phyloP scores from a whole-genome alignment of 2,888 invertebrate species.

The Oxytorus armatus region DNA sequence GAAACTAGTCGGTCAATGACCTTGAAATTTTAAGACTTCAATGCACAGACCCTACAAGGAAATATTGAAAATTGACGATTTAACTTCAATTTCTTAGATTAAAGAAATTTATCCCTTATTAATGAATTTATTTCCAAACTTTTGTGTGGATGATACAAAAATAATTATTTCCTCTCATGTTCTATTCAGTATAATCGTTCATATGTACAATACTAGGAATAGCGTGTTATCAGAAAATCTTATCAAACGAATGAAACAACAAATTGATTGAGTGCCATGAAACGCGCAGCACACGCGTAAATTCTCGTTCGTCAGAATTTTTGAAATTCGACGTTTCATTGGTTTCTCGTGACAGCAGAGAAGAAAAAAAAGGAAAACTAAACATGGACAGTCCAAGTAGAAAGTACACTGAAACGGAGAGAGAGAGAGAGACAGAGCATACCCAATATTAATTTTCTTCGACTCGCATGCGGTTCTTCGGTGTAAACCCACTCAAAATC shows the following conservation, averaged over 20 bases:
- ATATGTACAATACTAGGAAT: slow-evolving; percentile 4
- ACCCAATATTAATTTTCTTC: slow-evolving; percentile 97
- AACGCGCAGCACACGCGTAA: neutral
- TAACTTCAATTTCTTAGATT: neutral
- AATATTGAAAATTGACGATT: neutral
- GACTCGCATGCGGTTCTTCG: slow-evolving; percentile 98
- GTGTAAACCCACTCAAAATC: slow-evolving; percentile 99
- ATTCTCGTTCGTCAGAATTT: neutral
- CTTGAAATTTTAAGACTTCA: too few species aligned
- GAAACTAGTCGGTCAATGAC: too few species aligned
- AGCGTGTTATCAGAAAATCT: neutral
- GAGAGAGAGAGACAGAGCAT: slow-evolving; percentile 77
- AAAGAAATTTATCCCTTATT: neutral
- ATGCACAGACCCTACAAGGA: too few species aligned
- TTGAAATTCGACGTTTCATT: slow-evolving; percentile 23
- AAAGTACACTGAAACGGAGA: too few species aligned
- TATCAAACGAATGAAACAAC: slow-evolving; percentile 1
- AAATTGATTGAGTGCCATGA: slow-evolving; percentile 2
- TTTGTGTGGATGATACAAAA: neutral
- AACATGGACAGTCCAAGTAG: slow-evolving; percentile 13
- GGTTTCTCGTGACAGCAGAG: neutral
- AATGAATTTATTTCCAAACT: neutral
- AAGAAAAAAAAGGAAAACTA: slow-evolving; percentile 3
- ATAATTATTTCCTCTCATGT: neutral
- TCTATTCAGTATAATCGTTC: neutral